Base-by-base conservation (phyloP, 2,888 invertebrate genomes). In the Megamerina dolium region DNA sequence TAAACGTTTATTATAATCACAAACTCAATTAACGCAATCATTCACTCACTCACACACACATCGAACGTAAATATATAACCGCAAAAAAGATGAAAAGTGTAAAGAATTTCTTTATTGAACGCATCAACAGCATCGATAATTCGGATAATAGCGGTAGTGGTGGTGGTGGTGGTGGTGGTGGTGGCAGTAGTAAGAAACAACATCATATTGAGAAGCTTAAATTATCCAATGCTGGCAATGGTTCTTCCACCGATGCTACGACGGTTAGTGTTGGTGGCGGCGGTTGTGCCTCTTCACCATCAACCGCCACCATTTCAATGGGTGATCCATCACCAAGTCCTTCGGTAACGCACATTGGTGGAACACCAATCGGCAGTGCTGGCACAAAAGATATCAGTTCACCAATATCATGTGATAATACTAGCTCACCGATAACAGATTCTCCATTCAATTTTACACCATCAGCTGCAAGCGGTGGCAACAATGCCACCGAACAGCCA, bases 31-130 rank as follows among this genome's bases (percentile, higher is more conserved):
- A n/a, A n/a, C n/a, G n/a, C n/a, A n/a, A n/a, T n/a, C n/a, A n/a
- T n/a, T n/a, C n/a, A n/a, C n/a, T n/a, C n/a, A n/a, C n/a, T n/a
- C n/a, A n/a, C n/a, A n/a, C n/a, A n/a, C n/a, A n/a, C n/a, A n/a
- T n/a, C n/a, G n/a, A n/a, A 39, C 14, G 27, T n/a, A 8, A 39
- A 17, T 13, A 39, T 19, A 27, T 29, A 31, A 41, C 18, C 10
- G 18, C 19, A 31, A 31, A 29, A 41, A 48, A 34, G 33, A 70
- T 70, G 70, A 70, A 67, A 51, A 68, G 70, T 55, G 70, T 70
- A 10, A 67, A 63, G 52, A 67, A 70, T 53, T 70, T 70, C 52
- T 62, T 70, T 41, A 63, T 61, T 50, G 70, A 70, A 45, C 68
- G 68, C 45, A 66, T 70, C 50, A 68, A 62, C 49, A 70, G 68